Percentiles rank a stretch among this genome's conserved stretches.
phyloP scores from a whole-genome alignment of 2,113 vertebrate species.

The Varanus salvator region DNA sequence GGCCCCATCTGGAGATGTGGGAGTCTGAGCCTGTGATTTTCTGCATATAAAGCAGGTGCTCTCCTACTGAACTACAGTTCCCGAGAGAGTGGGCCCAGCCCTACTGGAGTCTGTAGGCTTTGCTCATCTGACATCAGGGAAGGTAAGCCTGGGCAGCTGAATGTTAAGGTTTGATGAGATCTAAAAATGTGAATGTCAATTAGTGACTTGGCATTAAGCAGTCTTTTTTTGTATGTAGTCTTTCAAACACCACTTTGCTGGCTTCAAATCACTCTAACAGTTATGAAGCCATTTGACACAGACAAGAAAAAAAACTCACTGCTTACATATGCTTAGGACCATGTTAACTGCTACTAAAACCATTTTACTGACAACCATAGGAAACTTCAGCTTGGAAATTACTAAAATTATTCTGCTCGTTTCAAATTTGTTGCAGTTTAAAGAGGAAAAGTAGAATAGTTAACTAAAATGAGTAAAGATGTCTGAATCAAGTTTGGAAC shows the following conservation, averaged over 20 bases:
- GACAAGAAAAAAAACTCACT: background rate
- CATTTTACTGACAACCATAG: background rate
- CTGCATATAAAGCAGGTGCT: too few species aligned
- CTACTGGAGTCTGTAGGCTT: background rate
- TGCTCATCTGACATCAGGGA: background rate
- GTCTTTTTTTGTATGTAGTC: background rate
- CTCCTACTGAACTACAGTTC: too few species aligned
- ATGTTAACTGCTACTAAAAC: background rate
- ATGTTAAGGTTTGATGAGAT: background rate
- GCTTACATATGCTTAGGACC: background rate
- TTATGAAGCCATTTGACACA: background rate
- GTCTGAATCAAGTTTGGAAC: background rate
- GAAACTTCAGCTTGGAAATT: background rate
- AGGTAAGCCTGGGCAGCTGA: background rate
- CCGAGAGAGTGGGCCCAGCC: background rate
- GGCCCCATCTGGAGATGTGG: too few species aligned
- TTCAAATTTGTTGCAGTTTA: background rate
- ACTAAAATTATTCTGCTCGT: conserved; percentile 24
- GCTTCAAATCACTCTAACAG: background rate
- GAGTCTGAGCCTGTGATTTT: too few species aligned
- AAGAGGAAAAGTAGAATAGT: background rate
- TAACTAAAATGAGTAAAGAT: fast-evolving
- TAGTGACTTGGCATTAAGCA: background rate
- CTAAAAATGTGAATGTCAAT: background rate
- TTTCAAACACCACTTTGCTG: background rate